phyloP scores from a whole-genome alignment of 2,797 vertebrate species.

The Halcyon chelicuti region DNA sequence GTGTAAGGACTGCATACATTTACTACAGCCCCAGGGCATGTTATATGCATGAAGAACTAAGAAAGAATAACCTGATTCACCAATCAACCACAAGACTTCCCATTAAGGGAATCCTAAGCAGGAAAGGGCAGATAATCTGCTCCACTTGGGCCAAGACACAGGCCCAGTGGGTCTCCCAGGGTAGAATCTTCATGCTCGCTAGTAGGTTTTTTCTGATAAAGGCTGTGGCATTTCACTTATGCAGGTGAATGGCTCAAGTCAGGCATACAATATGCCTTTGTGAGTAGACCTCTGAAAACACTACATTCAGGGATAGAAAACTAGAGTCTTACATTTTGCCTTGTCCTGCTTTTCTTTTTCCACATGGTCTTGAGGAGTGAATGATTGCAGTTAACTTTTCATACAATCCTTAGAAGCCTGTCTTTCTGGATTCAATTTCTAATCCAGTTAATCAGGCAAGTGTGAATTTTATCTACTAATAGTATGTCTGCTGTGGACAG shows the following conservation, averaged over 20 bases:
- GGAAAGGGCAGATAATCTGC: not conserved
- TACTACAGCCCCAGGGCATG: not conserved
- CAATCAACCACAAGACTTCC: not conserved
- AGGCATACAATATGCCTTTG: not conserved
- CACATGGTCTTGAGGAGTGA: not conserved
- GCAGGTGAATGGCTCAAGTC: not conserved
- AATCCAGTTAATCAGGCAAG: not conserved
- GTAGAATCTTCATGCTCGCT: not conserved
- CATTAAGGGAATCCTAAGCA: not conserved
- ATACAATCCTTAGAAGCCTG: not conserved
- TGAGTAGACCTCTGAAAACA: not conserved
- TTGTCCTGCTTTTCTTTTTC: not conserved
- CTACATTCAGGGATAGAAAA: not conserved
- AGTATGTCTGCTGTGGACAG: not conserved
- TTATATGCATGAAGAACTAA: not conserved
- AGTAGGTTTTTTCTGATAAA: not conserved
- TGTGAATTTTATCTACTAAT: not conserved
- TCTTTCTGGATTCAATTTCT: not conserved
- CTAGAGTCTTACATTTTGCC: not conserved
- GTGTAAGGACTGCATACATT: not conserved
- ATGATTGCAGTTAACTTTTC: not conserved
- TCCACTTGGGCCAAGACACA: not conserved
- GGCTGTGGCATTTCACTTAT: not conserved
- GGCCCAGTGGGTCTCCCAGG: not conserved
- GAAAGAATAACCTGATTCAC: not conserved